Base-by-base conservation (phyloP, 2,888 invertebrate genomes). In the Latheticus oryzae region DNA sequence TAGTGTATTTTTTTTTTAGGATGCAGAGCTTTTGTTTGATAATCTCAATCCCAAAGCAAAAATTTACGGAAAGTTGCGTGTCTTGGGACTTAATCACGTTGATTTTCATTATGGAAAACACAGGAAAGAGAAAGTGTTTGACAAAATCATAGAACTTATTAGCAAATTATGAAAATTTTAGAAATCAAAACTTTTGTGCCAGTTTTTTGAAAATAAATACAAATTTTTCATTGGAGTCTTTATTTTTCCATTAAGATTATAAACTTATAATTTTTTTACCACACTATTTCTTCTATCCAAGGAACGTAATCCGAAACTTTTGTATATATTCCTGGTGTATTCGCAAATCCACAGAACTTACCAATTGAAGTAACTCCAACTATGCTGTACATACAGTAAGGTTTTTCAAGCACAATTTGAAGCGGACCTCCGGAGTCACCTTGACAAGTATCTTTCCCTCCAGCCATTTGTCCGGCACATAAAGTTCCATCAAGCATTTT, bases 201-300 rank as follows among this genome's bases (percentile, higher is more conserved):
- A n/a, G n/a, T n/a, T n/a, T n/a, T n/a, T n/a, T n/a, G n/a, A n/a
- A n/a, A n/a, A n/a, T n/a, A n/a, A n/a, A n/a, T n/a, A n/a, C n/a
- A n/a, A n/a, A n/a, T n/a, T n/a, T n/a, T n/a, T n/a, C n/a, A n/a
- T n/a, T n/a, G n/a, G n/a, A n/a, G n/a, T n/a, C n/a, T n/a, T n/a
- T n/a, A n/a, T n/a, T n/a, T n/a, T n/a, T n/a, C n/a, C n/a, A n/a
- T n/a, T n/a, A n/a, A n/a, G n/a, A n/a, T n/a, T n/a, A n/a, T 9
- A n/a, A 1, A 9, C 7, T 9, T 8, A 1, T 30, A 30, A 7
- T 12, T 24, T 37, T 19, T 57, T 30, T 37, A 38, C 81, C 81
- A 83, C 7, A 81, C 77, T 15, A 69, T 69, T 15, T 68, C 67
- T 67, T 81, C 81, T 37, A 83, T 77, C 82, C 82, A 82, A 1